Evolutionary conservation across 2,797 vertebrate genomes (phyloP).

Genomic region (Threskiornis aethiopicus): DNA sequence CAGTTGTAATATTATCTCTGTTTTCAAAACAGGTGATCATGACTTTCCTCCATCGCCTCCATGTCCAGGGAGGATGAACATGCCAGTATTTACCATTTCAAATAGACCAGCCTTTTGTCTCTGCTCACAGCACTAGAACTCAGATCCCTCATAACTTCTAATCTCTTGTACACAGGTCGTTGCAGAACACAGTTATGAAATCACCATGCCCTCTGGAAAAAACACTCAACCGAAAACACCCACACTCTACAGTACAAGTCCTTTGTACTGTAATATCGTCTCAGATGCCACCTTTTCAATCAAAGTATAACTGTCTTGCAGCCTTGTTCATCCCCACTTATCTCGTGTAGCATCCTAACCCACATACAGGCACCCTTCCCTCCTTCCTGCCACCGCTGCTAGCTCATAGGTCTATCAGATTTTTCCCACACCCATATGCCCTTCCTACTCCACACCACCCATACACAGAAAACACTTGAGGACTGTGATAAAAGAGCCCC

Average conservation of each 20-base stretch:
- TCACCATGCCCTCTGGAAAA: not conserved
- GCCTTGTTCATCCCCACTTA: not conserved
- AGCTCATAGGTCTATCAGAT: not conserved
- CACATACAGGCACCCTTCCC: accelerated
- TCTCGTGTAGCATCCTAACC: not conserved
- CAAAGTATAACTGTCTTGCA: not conserved
- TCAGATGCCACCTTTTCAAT: not conserved
- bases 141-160: not conserved
- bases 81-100: not conserved
- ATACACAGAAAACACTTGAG: not conserved
- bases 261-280: not conserved
- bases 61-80: not conserved
- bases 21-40: not conserved
- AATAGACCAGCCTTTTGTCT: not conserved
- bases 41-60: not conserved
- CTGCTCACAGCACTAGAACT: not conserved
- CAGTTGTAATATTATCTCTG: not conserved
- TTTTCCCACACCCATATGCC: not conserved
- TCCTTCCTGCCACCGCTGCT: not conserved
- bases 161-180: not conserved
- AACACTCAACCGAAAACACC: not conserved
- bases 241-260: not conserved
- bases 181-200: not conserved
- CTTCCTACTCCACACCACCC: not conserved
- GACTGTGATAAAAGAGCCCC: not conserved